phyloP scores from a whole-genome alignment of 1,140 invertebrate species.

The Antheraea mylitta region DNA sequence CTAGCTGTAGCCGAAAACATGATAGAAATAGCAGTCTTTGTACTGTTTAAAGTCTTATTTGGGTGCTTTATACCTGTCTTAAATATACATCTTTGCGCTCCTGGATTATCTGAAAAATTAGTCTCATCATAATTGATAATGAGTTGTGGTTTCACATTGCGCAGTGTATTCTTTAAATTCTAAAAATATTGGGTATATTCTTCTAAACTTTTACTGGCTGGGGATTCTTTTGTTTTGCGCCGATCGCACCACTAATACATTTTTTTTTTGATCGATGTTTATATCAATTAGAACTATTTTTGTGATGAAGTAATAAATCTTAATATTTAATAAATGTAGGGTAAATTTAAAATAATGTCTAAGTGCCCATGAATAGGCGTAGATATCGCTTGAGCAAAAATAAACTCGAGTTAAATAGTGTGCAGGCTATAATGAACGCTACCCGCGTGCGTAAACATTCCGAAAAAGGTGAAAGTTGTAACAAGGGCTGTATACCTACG shows the following conservation, averaged over 20 bases:
- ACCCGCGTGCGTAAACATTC: too few relatives aligned
- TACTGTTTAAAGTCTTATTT: slow-evolving; percentile 9
- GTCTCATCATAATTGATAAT: slow-evolving; percentile 9
- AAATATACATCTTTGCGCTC: slow-evolving; percentile 11
- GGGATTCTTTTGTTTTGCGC: slow-evolving; percentile 7
- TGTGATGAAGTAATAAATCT: too few relatives aligned
- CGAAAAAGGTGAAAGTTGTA: too few relatives aligned
- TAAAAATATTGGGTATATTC: slow-evolving; percentile 6
- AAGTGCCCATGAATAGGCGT: too few relatives aligned
- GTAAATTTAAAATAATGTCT: too few relatives aligned
- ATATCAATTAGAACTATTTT: too few relatives aligned
- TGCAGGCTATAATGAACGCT: too few relatives aligned
- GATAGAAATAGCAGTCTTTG: slow-evolving; percentile 7
- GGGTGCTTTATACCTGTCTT: slow-evolving; percentile 1
- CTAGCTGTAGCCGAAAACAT: slow-evolving; percentile 7
- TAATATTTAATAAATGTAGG: too few relatives aligned
- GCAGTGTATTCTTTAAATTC: slow-evolving; percentile 4
- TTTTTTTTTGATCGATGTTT: too few relatives aligned
- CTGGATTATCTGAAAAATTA: slow-evolving; percentile 10
- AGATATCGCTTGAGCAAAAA: too few relatives aligned
- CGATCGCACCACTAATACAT: slow-evolving; percentile 6
- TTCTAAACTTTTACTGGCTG: slow-evolving; percentile 4
- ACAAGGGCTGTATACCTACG: too few relatives aligned
- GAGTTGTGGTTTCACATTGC: slow-evolving; percentile 7
- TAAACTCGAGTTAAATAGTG: too few relatives aligned